These are phyloP conservation scores for Aphis craccivora DNA, from an alignment of 1,140 invertebrate genomes.

Conservation along the genomic window DNA sequence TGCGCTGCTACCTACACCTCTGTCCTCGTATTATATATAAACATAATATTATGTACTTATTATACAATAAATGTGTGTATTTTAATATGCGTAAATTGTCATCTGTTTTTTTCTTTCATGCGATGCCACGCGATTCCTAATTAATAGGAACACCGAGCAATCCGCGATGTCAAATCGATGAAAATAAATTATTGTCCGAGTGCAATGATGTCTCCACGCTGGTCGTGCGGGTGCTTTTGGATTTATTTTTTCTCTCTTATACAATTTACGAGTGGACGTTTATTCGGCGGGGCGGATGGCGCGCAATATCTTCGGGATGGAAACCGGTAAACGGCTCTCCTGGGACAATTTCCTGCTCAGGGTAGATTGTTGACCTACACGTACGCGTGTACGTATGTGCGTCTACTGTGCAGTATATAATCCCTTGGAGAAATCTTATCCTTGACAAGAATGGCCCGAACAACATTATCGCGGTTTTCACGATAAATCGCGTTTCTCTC, in stretches of 20 bases:
- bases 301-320: conserved; percentile 31
- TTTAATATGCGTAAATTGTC: background rate
- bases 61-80: background rate
- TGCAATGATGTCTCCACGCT: background rate
- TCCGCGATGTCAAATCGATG: background rate
- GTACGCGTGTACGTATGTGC: background rate
- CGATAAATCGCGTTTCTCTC: conserved; percentile 42
- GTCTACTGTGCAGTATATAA: background rate
- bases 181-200: conserved; percentile 15
- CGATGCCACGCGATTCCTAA: background rate
- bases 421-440: conserved; percentile 57
- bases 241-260: background rate
- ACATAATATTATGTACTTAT: background rate
- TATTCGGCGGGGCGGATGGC: background rate
- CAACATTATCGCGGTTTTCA: conserved; percentile 53
- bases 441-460: background rate
- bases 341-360: conserved; percentile 29
- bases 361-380: conserved; percentile 46
- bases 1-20: background rate
- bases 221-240: background rate
- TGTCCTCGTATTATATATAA: background rate
- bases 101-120: background rate
- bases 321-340: conserved; percentile 56
- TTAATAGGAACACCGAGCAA: background rate
- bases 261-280: conserved; percentile 36